Conservation (phyloP, 2,888 invertebrate genomes). For the Athetis lepigone region DNA sequence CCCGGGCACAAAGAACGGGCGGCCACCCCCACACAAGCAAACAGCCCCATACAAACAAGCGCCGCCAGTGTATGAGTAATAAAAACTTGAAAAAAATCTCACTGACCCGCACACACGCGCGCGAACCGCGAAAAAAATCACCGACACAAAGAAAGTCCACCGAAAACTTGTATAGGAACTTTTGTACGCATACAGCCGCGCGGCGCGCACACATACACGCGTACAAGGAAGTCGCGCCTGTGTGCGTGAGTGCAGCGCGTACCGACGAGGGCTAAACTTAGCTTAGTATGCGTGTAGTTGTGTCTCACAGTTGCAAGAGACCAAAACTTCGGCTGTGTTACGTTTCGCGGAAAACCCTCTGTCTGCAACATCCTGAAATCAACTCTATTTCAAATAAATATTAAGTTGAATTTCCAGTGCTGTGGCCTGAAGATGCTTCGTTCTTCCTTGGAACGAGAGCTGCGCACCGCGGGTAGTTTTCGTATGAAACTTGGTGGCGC, state of each 20-base stretch:
- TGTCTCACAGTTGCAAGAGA: slow-evolving; percentile 85
- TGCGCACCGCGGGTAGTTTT: slow-evolving; percentile 90
- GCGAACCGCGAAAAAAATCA: slow-evolving; percentile 88
- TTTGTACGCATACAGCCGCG: slow-evolving; percentile 78
- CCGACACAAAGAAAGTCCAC: slow-evolving; percentile 90
- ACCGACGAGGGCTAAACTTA: slow-evolving; percentile 85
- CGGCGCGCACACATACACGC: slow-evolving; percentile 65
- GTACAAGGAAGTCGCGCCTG: slow-evolving; percentile 77
- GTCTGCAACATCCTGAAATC: slow-evolving; percentile 21
- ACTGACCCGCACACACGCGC: slow-evolving; percentile 87
- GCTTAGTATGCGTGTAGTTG: slow-evolving; percentile 78
- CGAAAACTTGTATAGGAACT: slow-evolving; percentile 89
- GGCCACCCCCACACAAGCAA: slow-evolving; percentile 80
- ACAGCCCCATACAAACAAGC: slow-evolving; percentile 76
- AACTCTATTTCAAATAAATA: neutral
- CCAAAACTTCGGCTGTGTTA: slow-evolving; percentile 80
- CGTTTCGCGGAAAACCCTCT: slow-evolving; percentile 64
- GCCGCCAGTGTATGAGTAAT: slow-evolving; percentile 70
- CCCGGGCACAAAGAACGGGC: slow-evolving; percentile 89
- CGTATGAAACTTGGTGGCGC: slow-evolving; percentile 87
- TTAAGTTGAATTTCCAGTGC: slow-evolving; percentile 55
- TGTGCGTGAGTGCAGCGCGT: slow-evolving; percentile 84
- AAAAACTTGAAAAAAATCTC: slow-evolving; percentile 89
- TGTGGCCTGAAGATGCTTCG: slow-evolving; percentile 57
- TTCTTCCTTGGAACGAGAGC: slow-evolving; percentile 62